Evolutionary conservation across 2,797 vertebrate genomes (phyloP), one percentile per base, ranked within the genome.

Genomic region (Masticophis lateralis): DNA sequence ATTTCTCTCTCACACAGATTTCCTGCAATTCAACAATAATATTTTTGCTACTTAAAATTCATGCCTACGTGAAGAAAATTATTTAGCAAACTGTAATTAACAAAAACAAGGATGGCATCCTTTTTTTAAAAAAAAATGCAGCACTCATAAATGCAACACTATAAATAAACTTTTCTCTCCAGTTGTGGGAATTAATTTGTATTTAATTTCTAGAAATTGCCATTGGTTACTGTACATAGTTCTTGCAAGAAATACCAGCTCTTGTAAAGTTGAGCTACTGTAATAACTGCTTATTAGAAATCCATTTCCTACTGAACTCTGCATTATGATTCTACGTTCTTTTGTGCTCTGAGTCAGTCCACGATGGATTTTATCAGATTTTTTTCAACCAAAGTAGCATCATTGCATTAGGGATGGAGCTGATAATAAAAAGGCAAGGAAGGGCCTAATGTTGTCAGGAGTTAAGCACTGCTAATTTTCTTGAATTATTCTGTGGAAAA

Each of bases 141-240:
- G 79, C 93, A 96, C 94, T 97, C 97, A 98, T 97, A 98, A 97
- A 97, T 96, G 97, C 95, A 96, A 97, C 96, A 95, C 97, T 97
- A 97, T 98, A 98, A 98, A 98, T 97, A 97, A 97, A 96, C 96
- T 92, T 95, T 97, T 96, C 96, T 97, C 87, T 37, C 97, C 94
- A 1, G 97, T 96, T 97, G 97, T 94, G 97, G 89, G 37, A 97
- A 98, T 97, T 98, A 98, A 98, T 97, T 98, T 96, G 96, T 97
- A 97, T 97, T 98, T 98, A 98, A 98, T 98, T 98, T 97, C 97
- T 95, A 97, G 96, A 97, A 98, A 98, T 98, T 96, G 97, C 96
- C 95, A 97, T 96, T 96, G 94, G 94, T 97, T 98, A 96, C 97
- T 93, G 43, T 47, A 97, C 96, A 96, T 96, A 97, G 91, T 96